Conservation (phyloP, 2,888 invertebrate species). For the Drosophila seclusa region DNA sequence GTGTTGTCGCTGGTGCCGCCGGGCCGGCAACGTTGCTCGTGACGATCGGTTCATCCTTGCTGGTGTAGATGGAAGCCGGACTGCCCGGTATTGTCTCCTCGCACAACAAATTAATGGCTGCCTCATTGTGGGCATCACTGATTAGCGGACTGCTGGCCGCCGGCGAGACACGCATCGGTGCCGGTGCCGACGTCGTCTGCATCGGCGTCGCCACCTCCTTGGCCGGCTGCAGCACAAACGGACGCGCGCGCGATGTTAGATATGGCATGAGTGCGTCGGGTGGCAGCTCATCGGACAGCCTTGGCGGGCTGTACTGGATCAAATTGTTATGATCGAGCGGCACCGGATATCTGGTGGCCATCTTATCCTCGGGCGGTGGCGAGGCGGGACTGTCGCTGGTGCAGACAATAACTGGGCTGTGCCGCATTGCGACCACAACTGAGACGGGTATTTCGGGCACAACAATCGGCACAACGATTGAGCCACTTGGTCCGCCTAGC, state of each 20-base stretch:
- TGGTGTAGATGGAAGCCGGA: constrained; percentile 89
- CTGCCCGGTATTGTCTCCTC: constrained; percentile 96
- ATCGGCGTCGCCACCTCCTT: constrained; percentile 12
- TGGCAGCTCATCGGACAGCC: background rate
- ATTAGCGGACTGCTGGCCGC: constrained; percentile 58
- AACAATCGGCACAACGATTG: constrained; percentile 71
- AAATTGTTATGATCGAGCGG: constrained; percentile 19
- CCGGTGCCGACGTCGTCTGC: constrained; percentile 15
- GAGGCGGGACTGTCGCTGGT: constrained; percentile 45
- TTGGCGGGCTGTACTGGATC: constrained; percentile 27
- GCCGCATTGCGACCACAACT: constrained; percentile 72
- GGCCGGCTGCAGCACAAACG: constrained; percentile 5
- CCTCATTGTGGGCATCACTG: constrained; percentile 85
- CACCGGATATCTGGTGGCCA: constrained; percentile 3
- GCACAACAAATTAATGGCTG: constrained; percentile 90
- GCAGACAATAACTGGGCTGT: constrained; percentile 40
- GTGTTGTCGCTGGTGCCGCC: background rate
- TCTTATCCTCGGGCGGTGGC: constrained; percentile 25
- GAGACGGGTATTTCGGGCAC: constrained; percentile 81
- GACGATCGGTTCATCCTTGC: constrained; percentile 45
- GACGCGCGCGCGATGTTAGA: background rate
- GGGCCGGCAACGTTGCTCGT: background rate
- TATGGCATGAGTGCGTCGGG: background rate
- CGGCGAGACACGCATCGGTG: constrained; percentile 45
- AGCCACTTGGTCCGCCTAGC: background rate